Conservation (phyloP, 2,113 vertebrate species). For the Motacilla tschutschensis region DNA sequence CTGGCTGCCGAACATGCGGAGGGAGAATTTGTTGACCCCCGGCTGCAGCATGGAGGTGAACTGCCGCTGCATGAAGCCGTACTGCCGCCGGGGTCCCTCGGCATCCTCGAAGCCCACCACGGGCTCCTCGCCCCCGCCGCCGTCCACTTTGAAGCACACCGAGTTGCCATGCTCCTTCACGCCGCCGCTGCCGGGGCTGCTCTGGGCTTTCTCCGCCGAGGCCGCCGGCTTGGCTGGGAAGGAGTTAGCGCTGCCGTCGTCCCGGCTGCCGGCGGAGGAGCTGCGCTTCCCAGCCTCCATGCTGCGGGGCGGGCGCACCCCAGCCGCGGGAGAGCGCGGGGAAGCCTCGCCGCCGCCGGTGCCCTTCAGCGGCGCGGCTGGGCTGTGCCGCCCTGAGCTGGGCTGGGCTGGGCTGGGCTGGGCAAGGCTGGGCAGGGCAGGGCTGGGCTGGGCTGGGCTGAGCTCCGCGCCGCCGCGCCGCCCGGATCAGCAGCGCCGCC, state of each 20-base stretch:
- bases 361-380: conserved; percentile 77
- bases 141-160: conserved; percentile 91
- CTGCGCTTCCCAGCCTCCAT: conserved; percentile 90
- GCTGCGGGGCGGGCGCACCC: conserved; percentile 31
- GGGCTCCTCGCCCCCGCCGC: conserved; percentile 74
- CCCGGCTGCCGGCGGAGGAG: conserved; percentile 87
- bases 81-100: conserved; percentile 82
- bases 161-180: conserved; percentile 93
- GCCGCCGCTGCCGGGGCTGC: conserved; percentile 67
- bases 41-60: conserved; percentile 97
- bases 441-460: background rate
- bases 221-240: conserved; percentile 54
- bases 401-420: background rate
- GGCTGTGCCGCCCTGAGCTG: background rate
- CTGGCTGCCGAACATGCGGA: conserved; percentile 98
- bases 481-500: background rate
- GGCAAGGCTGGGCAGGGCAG: background rate
- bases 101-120: conserved; percentile 86
- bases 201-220: conserved; percentile 59
- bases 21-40: conserved; percentile 97
- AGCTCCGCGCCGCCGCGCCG: background rate
- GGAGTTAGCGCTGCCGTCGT: conserved; percentile 74
- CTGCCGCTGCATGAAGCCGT: conserved; percentile 95
- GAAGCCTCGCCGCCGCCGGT: conserved; percentile 67
- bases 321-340: conserved; percentile 34